These are phyloP conservation scores for Corbicula japonica DNA, from an alignment of 2,888 invertebrate species.

Conservation along the genomic window DNA sequence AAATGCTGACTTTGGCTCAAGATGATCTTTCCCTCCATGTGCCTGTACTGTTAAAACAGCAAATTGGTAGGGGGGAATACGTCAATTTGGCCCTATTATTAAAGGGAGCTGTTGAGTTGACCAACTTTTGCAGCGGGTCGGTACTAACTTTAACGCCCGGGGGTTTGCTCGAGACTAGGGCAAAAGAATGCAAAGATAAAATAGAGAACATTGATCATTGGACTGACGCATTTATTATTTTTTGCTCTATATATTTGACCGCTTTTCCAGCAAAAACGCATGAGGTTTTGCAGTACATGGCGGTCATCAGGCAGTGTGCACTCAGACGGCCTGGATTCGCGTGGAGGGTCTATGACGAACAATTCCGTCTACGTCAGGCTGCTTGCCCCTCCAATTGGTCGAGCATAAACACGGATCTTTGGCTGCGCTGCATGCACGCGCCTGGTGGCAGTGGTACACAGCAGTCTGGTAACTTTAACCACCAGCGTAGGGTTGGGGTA, in stretches of 20 bases:
- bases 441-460: neutral
- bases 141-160: neutral
- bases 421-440: constrained; percentile 7
- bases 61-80: constrained; percentile 9
- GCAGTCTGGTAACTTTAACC: neutral
- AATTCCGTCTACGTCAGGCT: constrained; percentile 36
- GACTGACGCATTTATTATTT: constrained; percentile 41
- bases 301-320: constrained; percentile 18
- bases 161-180: neutral
- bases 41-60: neutral
- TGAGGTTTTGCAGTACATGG: constrained; percentile 39
- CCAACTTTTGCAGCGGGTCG: neutral
- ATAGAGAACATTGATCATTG: constrained; percentile 18
- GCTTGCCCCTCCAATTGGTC: constrained; percentile 11
- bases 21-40: constrained; percentile 9
- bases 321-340: neutral
- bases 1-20: too few relatives aligned
- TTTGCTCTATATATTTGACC: constrained; percentile 21
- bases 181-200: constrained; percentile 11
- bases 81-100: constrained; percentile 30
- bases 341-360: constrained; percentile 31
- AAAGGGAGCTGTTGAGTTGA: constrained; percentile 8
- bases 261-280: neutral
- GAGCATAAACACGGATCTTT: constrained; percentile 35
- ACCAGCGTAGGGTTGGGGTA: neutral